Percentiles rank a stretch among this genome's conserved stretches.
phyloP scores from a whole-genome alignment of 2,113 vertebrate genomes.

The Morone chrysops region DNA sequence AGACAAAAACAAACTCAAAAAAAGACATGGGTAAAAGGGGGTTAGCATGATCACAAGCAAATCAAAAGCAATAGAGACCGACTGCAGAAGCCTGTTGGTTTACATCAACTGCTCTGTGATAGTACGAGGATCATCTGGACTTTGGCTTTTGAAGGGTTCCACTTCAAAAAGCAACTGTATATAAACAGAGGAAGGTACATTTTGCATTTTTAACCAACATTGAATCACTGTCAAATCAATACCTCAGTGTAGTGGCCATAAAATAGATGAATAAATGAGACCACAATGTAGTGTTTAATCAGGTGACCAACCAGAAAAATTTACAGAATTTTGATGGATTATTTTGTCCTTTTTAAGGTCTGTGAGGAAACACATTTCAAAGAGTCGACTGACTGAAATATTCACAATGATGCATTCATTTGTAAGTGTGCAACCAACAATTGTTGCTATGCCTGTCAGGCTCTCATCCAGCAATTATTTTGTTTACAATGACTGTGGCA shows the following conservation, averaged over 20 bases:
- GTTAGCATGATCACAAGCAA: conserved; percentile 78
- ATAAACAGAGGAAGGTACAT: neutral
- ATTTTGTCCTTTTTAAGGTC: neutral
- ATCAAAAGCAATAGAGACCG: conserved; percentile 71
- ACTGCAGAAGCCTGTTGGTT: conserved; percentile 66
- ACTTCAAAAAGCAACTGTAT: conserved; percentile 33
- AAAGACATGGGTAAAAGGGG: conserved; percentile 65
- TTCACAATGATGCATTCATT: neutral
- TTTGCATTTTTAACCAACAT: conserved; percentile 30
- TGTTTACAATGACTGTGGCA: neutral
- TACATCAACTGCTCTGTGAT: conserved; percentile 60
- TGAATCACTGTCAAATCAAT: conserved; percentile 2
- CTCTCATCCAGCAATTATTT: neutral
- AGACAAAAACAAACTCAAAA: conserved; percentile 71
- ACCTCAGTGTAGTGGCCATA: neutral
- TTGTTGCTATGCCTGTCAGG: neutral
- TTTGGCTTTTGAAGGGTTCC: conserved; percentile 63
- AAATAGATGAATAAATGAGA: conserved; percentile 66
- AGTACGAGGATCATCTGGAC: conserved; percentile 46
- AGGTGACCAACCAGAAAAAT: neutral
- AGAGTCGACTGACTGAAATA: neutral
- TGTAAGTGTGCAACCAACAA: neutral
- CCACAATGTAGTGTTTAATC: conserved; percentile 16
- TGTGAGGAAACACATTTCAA: neutral
- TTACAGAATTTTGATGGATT: neutral